Evolutionary conservation across 2,113 vertebrate genomes (phyloP), one percentile per base, ranked within the genome.

Genomic region (Thamnophis sirtalis): DNA sequence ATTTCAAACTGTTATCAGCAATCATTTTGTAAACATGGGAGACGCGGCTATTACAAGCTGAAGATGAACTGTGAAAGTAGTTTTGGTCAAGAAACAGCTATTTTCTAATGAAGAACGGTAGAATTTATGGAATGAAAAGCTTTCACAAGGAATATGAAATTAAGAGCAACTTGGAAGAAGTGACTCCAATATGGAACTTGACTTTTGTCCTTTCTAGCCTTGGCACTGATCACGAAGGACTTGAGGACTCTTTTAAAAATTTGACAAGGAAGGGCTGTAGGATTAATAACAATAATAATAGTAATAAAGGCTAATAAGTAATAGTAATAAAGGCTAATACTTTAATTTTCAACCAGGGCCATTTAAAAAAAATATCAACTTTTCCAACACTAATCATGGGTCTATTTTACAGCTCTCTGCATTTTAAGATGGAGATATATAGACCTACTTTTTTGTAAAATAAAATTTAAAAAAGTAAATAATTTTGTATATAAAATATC

Each of bases 401-500:
- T 96, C 94, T 96, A 95, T 95, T 92, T 96, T 96, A 95, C 97
- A 96, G 95, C 96, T 97, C 96, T 97, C 96, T 96, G 93, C 95
- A 95, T 97, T 96, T 97, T 96, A 95, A 95, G 95, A 95, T 96
- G 96, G 94, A 96, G 93, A 88, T 53, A 96, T 93, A 88, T 51
- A 96, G 97, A 97, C 96, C 95, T 95, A 93, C 89, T 89, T 93
- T 97, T 97, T 96, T 95, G 94, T 95, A 97, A 97, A 97, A 96
- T 97, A 96, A 95, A 93, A 38, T 87, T 84, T 97, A 95, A 94
- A 97, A 97, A 96, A 97, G 97, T 97, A 97, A 97, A 97, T 97
- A 97, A 96, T 97, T 97, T 98, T 98, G 98, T 98, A 98, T 97
- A 98, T 98, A 98, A 98, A 98, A 92, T 92, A 85, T 92, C 89